Conservation (phyloP, 35 echinoderm and acorn worm species). For the Apostichopus californicus region DNA sequence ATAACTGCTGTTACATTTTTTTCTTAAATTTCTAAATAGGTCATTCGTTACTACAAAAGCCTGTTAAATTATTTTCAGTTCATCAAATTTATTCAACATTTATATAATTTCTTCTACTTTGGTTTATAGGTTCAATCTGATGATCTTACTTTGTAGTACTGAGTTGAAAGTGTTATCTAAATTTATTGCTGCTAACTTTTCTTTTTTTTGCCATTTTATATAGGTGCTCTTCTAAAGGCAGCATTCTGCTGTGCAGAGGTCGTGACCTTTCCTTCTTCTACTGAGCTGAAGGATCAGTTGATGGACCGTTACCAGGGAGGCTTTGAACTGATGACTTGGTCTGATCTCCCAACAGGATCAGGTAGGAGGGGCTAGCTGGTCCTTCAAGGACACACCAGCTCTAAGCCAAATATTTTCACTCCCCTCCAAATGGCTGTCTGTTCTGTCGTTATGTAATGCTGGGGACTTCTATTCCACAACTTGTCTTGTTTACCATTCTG, state of each 20-base stretch:
- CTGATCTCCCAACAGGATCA: constrained; percentile 89
- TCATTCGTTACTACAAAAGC: too few relatives aligned
- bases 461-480: background rate
- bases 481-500: background rate
- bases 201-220: background rate
- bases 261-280: constrained; percentile 52
- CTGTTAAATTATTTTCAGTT: too few relatives aligned
- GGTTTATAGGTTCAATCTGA: too few relatives aligned
- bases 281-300: constrained; percentile 82
- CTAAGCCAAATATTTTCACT: too few relatives aligned
- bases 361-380: constrained; percentile 31
- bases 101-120: too few relatives aligned
- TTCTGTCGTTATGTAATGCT: background rate
- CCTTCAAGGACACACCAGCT: too few relatives aligned
- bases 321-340: constrained; percentile 94
- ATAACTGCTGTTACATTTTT: too few relatives aligned
- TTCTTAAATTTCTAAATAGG: too few relatives aligned
- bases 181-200: background rate
- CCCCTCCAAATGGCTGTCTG: too few relatives aligned
- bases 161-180: too few relatives aligned
- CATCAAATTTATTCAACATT: too few relatives aligned
- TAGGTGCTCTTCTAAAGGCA: constrained; percentile 90
- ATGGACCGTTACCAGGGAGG: constrained; percentile 78
- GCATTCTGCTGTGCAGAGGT: constrained; percentile 93
- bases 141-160: too few relatives aligned